Evolutionary conservation across 2,797 vertebrate genomes (phyloP).

Genomic region (Clarias fuscus): DNA sequence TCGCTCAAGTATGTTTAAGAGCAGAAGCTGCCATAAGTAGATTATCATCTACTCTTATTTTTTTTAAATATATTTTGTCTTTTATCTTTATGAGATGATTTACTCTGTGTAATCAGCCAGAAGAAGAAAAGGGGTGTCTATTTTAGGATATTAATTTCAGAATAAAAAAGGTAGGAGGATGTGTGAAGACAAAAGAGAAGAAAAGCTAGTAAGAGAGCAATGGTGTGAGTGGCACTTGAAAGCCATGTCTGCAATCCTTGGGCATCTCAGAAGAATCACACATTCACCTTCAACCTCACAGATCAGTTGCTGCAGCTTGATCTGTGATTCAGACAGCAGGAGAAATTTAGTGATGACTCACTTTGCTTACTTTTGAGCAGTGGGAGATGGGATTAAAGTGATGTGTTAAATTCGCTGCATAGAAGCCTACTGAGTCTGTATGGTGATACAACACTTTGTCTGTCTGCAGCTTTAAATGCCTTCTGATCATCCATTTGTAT

Average conservation of each 20-base stretch:
- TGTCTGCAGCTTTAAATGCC: neutral
- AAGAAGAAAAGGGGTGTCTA: slow-evolving; percentile 1
- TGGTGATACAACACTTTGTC: neutral
- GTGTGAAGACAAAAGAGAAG: neutral
- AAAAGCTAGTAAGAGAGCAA: neutral
- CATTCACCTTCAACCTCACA: neutral
- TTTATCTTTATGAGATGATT: neutral
- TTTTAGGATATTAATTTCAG: slow-evolving; percentile 26
- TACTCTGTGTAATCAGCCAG: neutral
- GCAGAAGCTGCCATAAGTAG: neutral
- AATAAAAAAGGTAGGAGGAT: slow-evolving; percentile 14
- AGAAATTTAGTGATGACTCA: neutral
- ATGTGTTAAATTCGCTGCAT: neutral
- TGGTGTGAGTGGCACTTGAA: neutral
- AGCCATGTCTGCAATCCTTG: neutral
- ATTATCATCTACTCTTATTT: no score
- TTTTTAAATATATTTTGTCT: neutral
- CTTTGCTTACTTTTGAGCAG: neutral
- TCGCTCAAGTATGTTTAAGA: neutral
- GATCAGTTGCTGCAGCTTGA: neutral
- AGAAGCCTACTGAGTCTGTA: neutral
- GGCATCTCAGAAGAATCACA: neutral
- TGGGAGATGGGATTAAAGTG: neutral
- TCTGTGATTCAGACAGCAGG: neutral
- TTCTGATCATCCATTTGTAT: neutral